These are phyloP conservation scores for Mobula hypostoma DNA, from an alignment of 2,113 vertebrate species.

Conservation along the genomic window DNA sequence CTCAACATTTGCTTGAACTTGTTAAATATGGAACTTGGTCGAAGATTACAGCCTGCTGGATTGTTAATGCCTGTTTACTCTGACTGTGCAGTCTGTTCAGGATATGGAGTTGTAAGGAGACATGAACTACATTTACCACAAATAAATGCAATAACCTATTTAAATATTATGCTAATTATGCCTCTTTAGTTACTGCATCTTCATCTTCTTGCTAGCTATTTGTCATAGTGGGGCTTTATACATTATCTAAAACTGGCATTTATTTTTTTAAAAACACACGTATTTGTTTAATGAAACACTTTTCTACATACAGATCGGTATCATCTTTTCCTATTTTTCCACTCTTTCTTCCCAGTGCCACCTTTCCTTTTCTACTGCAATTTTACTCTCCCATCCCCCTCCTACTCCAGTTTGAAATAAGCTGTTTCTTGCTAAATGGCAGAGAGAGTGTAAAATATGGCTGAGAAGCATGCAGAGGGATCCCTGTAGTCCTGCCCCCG, in stretches of 20 bases:
- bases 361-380: not conserved
- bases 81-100: not conserved
- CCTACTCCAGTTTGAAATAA: constrained; percentile 42
- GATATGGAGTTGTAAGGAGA: not conserved
- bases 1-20: not conserved
- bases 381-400: constrained; percentile 40
- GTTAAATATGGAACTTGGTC: not conserved
- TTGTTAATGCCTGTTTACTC: not conserved
- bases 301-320: not conserved
- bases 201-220: not conserved
- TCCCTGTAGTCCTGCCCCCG: constrained; percentile 61
- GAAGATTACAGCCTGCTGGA: constrained; percentile 8
- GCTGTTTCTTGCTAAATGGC: constrained; percentile 37
- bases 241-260: not conserved
- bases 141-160: constrained; percentile 3
- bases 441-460: constrained; percentile 61
- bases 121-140: not conserved
- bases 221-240: not conserved
- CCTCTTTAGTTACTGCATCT: not conserved
- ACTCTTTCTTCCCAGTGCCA: constrained; percentile 8
- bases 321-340: not conserved
- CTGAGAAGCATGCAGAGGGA: constrained; percentile 45
- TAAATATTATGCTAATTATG: not conserved
- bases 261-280: not conserved
- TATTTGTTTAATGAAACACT: not conserved